Evolutionary conservation across 2,797 vertebrate genomes (phyloP), one percentile per base, ranked within the genome.

Genomic region (Takifugu rubripes): DNA sequence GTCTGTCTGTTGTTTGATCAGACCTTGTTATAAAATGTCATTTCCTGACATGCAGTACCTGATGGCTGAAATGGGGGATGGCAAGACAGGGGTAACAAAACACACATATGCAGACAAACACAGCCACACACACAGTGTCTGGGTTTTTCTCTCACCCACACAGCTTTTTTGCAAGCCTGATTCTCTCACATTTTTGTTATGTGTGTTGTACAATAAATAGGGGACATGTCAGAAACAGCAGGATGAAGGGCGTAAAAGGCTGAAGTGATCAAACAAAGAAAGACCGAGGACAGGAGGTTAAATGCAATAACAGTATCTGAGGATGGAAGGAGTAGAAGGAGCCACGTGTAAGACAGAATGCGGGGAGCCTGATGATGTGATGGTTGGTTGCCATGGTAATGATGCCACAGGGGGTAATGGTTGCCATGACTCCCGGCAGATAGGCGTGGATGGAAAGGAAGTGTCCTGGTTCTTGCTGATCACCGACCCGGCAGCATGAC

Each of bases 401-500:
- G 54, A 67, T 84, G 82, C 79, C 79, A 79, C 52, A 75, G 69
- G 81, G 79, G 83, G 79, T 70, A 61, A 71, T 66, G 81, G 84
- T 84, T 87, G 74, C 84, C 61, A 86, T 86, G 84, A 72, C 63
- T 78, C 46, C 36, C 76, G 49, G 52, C 51, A 58, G 56, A 69
- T 63, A 60, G 77, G 75, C 75, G 27, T 83, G 70, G 73, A 75
- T 25, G n/a, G 51, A 52, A 25, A 74, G 83, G 82, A 84, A 75
- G 64, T 1, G 45, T 44, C 70, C 70, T 1, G 65, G 59, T 81
- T 79, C 80, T 82, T 83, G 62, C 54, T 59, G 74, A 72, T 86
- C 70, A 21, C 70, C 87, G 85, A 79, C 79, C 81, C 7, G 62
- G 61, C 67, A 75, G 78, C 71, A 72, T 73, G 75, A 69, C 75